A percentile compares a stretch with the other conserved stretches of the same genome.
Conservation (phyloP, 2,888 invertebrate species). For the Lycocerus yunnanus region DNA sequence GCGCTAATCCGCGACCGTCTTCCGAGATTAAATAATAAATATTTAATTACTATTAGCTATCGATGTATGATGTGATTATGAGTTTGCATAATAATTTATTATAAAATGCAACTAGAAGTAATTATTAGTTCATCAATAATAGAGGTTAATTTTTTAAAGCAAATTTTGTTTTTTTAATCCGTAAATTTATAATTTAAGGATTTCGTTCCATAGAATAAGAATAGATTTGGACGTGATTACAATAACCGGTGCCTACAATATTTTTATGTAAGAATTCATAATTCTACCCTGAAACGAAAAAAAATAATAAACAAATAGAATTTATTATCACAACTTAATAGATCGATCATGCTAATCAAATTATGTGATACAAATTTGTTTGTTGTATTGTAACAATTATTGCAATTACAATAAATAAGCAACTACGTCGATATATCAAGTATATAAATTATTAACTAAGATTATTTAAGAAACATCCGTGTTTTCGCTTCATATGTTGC, state of each 20-base stretch:
- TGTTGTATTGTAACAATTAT: background rate
- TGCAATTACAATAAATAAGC: background rate
- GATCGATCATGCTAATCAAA: background rate
- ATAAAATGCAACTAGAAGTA: no score
- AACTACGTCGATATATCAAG: background rate
- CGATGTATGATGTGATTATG: no score
- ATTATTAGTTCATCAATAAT: no score
- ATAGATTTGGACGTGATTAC: background rate
- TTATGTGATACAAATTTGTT: background rate
- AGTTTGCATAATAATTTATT: no score
- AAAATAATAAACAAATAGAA: background rate
- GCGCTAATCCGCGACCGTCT: no score
- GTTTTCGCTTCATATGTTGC: conserved; percentile 24
- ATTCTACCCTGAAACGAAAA: background rate
- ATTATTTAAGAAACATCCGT: background rate
- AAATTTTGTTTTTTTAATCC: no score
- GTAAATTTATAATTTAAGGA: no score
- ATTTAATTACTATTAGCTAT: no score
- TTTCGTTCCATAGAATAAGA: no score
- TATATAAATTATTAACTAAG: background rate
- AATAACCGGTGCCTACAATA: background rate
- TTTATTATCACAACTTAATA: background rate
- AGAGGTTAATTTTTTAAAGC: no score
- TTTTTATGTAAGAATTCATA: background rate
- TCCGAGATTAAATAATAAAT: no score